Percentiles rank a stretch among this genome's conserved stretches.
These are phyloP conservation scores for Nesoenas mayeri DNA, from an alignment of 2,113 vertebrate genomes.

Conservation along the genomic window DNA sequence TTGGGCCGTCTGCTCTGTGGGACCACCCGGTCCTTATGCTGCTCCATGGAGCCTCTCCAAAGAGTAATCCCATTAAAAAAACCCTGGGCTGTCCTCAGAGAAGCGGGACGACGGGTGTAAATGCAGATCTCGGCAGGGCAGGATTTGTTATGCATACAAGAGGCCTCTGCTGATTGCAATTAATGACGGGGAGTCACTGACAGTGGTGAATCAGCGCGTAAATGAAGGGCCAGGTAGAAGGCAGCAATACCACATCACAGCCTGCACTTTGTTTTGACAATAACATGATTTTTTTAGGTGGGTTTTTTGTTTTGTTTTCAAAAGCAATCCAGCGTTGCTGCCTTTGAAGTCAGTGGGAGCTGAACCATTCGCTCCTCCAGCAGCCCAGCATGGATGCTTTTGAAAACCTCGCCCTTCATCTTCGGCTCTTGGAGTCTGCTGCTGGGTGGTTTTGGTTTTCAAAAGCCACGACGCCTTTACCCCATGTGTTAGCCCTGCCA, in stretches of 20 bases:
- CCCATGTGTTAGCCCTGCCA: background rate
- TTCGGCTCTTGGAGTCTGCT: background rate
- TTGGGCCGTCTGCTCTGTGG: background rate
- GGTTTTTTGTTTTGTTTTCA: background rate
- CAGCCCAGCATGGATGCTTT: background rate
- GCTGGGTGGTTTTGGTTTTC: background rate
- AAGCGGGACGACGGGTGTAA: background rate
- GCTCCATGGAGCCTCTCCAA: background rate
- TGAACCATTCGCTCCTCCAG: background rate
- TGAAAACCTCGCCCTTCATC: background rate
- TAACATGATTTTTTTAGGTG: constrained; percentile 16
- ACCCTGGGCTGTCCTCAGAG: background rate
- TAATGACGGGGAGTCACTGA: constrained; percentile 30
- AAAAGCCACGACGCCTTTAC: background rate
- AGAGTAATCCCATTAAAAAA: background rate
- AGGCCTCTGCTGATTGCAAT: background rate
- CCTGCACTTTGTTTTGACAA: constrained; percentile 58
- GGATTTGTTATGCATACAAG: constrained; percentile 46
- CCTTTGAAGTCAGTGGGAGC: constrained; percentile 54
- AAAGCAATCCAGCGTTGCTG: background rate
- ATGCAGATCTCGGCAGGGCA: background rate
- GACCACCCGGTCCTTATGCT: background rate
- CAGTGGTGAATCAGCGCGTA: constrained; percentile 48
- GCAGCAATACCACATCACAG: constrained; percentile 52
- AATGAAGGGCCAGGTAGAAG: constrained; percentile 24